Conservation (phyloP, 2,888 invertebrate genomes). For the Oithona nana region DNA sequence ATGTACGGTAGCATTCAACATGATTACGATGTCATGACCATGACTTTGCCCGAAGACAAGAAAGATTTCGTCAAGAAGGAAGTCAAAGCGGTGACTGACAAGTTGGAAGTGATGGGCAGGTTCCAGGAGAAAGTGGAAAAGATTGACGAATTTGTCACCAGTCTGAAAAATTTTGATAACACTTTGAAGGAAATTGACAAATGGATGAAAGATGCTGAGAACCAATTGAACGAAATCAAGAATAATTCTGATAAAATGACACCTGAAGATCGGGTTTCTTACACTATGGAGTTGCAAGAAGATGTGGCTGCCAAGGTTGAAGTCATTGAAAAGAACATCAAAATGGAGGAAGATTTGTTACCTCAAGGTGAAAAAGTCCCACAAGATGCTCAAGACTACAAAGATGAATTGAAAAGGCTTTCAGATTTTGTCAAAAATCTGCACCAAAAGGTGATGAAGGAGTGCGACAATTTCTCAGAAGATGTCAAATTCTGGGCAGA, state of each 20-base stretch:
- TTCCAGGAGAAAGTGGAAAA: slow-evolving; percentile 20
- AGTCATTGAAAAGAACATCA: slow-evolving; percentile 7
- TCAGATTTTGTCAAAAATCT: slow-evolving; percentile 20
- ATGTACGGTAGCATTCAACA: slow-evolving; percentile 18
- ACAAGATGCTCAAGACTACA: slow-evolving; percentile 15
- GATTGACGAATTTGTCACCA: slow-evolving; percentile 19
- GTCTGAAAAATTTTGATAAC: slow-evolving; percentile 19
- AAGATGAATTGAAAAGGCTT: slow-evolving; percentile 20
- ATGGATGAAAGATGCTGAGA: slow-evolving; percentile 20
- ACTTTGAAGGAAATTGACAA: slow-evolving; percentile 19
- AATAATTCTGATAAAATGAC: slow-evolving; percentile 19
- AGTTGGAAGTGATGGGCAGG: slow-evolving; percentile 19
- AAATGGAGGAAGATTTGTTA: slow-evolving; percentile 1
- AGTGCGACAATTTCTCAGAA: slow-evolving; percentile 17
- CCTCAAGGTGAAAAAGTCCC: slow-evolving; percentile 16
- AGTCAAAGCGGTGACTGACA: slow-evolving; percentile 20
- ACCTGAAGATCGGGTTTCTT: slow-evolving; percentile 21
- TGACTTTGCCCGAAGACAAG: slow-evolving; percentile 20
- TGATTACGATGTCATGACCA: slow-evolving; percentile 19
- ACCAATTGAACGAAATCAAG: slow-evolving; percentile 21
- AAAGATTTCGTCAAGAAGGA: slow-evolving; percentile 21
- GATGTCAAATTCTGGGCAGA: slow-evolving; percentile 20
- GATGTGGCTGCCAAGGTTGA: slow-evolving; percentile 17
- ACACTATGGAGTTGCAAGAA: slow-evolving; percentile 21
- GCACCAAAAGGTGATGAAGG: slow-evolving; percentile 19